These are phyloP conservation scores for Ptiloglossa arizonensis DNA, from an alignment of 1,140 invertebrate genomes.

Conservation along the genomic window DNA sequence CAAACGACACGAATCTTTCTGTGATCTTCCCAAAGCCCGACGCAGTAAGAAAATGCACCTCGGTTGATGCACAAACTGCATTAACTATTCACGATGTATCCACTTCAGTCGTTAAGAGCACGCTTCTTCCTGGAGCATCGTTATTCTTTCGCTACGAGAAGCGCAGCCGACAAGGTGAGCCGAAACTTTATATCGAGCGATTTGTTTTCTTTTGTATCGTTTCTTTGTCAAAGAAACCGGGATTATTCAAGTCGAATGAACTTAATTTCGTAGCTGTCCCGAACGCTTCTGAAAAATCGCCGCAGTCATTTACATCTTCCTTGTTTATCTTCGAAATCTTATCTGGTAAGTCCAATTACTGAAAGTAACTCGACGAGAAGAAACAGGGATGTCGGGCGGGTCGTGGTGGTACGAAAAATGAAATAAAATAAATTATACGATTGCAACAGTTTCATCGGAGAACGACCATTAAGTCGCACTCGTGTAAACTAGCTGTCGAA, in stretches of 20 bases:
- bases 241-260: conserved; percentile 34
- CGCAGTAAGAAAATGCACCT: neutral
- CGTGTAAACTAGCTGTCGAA: neutral
- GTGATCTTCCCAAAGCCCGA: neutral
- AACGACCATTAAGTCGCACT: neutral
- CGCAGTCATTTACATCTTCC: conserved; percentile 3
- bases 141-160: neutral
- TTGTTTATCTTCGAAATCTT: neutral
- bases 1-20: neutral
- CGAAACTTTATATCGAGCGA: neutral
- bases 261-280: conserved; percentile 25
- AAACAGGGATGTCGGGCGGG: neutral
- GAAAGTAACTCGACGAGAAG: neutral
- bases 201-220: conserved; percentile 22
- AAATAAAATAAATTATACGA: neutral
- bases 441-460: neutral
- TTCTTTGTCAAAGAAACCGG: neutral
- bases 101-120: conserved; percentile 1
- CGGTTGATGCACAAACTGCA: neutral
- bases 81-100: neutral
- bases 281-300: neutral
- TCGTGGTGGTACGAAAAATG: neutral
- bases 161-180: neutral
- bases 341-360: neutral
- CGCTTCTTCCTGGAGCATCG: neutral